Conservation (phyloP, 2,797 vertebrate genomes). For the Fringilla coelebs region DNA sequence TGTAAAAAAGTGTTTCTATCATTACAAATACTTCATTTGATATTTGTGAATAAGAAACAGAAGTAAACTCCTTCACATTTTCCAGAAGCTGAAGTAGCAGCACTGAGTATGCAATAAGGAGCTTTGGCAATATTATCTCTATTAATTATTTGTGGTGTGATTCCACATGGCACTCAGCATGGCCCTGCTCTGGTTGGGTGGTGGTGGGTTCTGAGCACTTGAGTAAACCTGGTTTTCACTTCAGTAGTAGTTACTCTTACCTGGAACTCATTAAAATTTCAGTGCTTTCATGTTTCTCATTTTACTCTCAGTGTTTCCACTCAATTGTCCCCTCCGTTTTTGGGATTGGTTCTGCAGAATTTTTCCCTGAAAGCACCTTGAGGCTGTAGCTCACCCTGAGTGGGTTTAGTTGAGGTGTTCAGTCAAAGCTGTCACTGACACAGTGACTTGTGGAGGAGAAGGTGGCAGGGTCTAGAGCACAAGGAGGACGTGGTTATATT, state of each 20-base stretch:
- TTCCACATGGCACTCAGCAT: neutral
- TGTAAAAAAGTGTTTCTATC: neutral
- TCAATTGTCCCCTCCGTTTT: neutral
- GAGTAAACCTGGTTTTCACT: neutral
- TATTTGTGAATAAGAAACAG: neutral
- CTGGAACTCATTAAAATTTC: neutral
- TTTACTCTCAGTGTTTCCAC: neutral
- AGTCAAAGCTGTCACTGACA: neutral
- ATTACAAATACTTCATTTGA: neutral
- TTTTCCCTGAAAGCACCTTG: neutral
- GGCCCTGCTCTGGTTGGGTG: rapidly evolving
- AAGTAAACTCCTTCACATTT: neutral
- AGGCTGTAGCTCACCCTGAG: neutral
- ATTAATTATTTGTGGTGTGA: neutral
- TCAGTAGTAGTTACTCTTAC: neutral
- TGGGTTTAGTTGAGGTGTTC: neutral
- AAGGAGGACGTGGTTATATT: neutral
- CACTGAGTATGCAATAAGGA: neutral
- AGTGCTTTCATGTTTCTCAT: neutral
- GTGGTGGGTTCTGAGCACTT: neutral
- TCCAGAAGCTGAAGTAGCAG: neutral
- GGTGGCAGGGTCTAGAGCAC: neutral
- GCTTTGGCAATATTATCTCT: neutral
- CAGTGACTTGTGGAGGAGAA: neutral
- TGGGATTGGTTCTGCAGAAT: neutral